Conservation (phyloP, 2,888 invertebrate genomes). For the Lordiphosa andalusiaca region DNA sequence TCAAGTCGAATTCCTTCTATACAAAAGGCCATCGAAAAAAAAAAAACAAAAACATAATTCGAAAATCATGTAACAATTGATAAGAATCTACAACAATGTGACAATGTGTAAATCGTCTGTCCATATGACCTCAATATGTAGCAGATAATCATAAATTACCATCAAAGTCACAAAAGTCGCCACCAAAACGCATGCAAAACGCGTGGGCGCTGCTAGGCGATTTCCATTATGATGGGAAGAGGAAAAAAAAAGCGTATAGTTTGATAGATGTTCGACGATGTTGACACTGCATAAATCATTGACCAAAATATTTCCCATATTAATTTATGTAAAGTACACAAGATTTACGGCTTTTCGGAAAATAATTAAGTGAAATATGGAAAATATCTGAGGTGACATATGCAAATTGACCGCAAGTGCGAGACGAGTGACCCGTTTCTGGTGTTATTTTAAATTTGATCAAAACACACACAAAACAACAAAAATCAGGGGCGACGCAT, state of each 20-base stretch:
- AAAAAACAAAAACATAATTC: constrained; percentile 34
- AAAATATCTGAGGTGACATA: constrained; percentile 37
- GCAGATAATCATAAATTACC: constrained; percentile 48
- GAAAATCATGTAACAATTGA: constrained; percentile 65
- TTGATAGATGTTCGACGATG: constrained; percentile 53
- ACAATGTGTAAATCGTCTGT: constrained; percentile 59
- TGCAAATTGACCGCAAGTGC: constrained; percentile 44
- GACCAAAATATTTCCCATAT: constrained; percentile 57
- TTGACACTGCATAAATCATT: constrained; percentile 65
- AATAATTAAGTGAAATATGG: constrained; percentile 58
- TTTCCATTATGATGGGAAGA: constrained; percentile 20
- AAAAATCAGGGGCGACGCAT: constrained; percentile 15
- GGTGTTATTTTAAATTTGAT: neutral
- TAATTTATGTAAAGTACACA: constrained; percentile 69
- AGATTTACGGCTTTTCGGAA: constrained; percentile 65
- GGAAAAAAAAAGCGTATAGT: constrained; percentile 3
- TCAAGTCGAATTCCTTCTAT: no score
- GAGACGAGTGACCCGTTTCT: no score
- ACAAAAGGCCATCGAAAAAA: no score
- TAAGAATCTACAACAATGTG: constrained; percentile 62
- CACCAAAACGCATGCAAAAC: constrained; percentile 31
- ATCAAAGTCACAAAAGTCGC: constrained; percentile 27
- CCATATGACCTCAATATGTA: constrained; percentile 58
- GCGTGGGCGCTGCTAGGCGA: constrained; percentile 45
- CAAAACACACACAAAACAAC: constrained; percentile 1